Percentiles rank a stretch among this genome's conserved stretches.
These are phyloP conservation scores for Piaya cayana DNA, from an alignment of 2,113 vertebrate genomes.

Conservation along the genomic window DNA sequence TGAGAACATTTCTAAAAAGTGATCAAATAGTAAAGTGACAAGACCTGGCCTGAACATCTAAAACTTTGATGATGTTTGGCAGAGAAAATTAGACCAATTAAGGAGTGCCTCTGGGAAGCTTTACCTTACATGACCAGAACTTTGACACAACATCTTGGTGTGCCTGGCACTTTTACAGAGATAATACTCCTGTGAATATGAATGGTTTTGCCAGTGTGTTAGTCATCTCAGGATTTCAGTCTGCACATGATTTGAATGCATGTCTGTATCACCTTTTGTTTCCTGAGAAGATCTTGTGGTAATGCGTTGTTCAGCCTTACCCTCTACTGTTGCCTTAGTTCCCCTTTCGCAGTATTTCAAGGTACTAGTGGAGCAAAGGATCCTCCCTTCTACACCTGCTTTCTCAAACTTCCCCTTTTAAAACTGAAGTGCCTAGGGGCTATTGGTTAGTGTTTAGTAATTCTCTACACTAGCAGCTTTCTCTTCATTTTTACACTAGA, in stretches of 20 bases:
- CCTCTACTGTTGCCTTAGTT: not conserved
- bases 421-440: not conserved
- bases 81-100: slow-evolving; percentile 56
- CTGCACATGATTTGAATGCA: not conserved
- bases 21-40: slow-evolving; percentile 67
- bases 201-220: slow-evolving; percentile 19
- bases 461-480: not conserved
- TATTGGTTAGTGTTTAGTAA: not conserved
- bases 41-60: slow-evolving; percentile 70
- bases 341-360: not conserved
- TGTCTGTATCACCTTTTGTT: slow-evolving; percentile 33
- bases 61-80: slow-evolving; percentile 69
- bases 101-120: slow-evolving; percentile 47
- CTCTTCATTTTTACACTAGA: not conserved
- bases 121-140: slow-evolving; percentile 54
- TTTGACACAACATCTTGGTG: not conserved
- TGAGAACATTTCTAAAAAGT: slow-evolving; percentile 30
- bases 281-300: not conserved
- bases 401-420: not conserved
- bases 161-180: not conserved
- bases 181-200: slow-evolving; percentile 30
- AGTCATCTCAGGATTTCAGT: slow-evolving; percentile 16
- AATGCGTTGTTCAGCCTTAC: not conserved
- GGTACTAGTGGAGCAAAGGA: not conserved
- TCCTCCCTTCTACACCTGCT: not conserved